Percentiles rank a stretch among this genome's conserved stretches.
Conservation (phyloP, 2,113 vertebrate genomes). For the Tachysurus fulvidraco region DNA sequence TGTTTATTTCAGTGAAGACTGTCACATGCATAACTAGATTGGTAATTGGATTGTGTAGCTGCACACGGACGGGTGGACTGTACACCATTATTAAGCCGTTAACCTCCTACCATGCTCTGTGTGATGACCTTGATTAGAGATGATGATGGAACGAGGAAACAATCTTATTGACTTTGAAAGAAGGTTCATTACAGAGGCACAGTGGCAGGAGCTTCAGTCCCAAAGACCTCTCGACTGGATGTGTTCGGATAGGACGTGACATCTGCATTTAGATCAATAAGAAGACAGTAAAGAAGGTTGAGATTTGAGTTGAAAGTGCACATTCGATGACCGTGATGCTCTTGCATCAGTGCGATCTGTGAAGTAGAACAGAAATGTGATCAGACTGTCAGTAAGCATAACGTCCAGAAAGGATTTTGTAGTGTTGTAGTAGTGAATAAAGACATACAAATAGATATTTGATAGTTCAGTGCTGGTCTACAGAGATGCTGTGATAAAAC, state of each 20-base stretch:
- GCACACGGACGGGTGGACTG: background rate
- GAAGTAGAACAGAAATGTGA: background rate
- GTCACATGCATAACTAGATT: background rate
- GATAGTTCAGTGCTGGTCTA: background rate
- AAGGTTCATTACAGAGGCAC: background rate
- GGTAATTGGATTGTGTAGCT: background rate
- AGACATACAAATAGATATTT: background rate
- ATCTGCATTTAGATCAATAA: background rate
- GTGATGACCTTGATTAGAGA: background rate
- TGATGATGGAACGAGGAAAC: background rate
- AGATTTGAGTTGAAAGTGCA: no score
- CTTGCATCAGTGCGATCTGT: background rate
- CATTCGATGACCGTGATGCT: background rate
- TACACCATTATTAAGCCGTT: background rate
- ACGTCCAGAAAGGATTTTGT: background rate
- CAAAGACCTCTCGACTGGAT: background rate
- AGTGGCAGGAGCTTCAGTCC: background rate
- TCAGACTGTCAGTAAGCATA: background rate
- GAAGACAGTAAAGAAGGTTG: background rate
- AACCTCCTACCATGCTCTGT: background rate
- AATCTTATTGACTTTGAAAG: background rate
- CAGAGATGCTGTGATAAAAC: background rate
- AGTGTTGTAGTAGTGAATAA: background rate
- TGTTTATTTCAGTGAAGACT: background rate
- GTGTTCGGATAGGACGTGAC: background rate